Evolutionary conservation across 2,797 vertebrate genomes (phyloP).

Genomic region (Cryptoblepharus egeriae): DNA sequence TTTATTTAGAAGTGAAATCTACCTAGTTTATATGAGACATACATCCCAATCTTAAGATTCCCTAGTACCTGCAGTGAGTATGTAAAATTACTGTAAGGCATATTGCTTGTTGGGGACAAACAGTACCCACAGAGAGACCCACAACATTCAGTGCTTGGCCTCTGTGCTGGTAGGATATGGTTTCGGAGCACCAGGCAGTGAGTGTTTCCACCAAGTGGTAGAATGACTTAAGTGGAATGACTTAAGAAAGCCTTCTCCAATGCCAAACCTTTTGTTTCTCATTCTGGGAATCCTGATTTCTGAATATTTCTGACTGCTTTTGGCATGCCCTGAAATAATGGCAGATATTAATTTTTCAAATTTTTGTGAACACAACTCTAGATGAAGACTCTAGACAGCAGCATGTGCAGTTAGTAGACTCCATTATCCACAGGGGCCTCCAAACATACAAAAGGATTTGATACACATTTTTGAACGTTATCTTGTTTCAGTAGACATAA

Average conservation of each 20-base stretch:
- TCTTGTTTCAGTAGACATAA: background rate
- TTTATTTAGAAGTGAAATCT: background rate
- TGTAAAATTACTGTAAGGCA: no score
- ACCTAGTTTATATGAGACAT: background rate
- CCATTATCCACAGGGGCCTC: background rate
- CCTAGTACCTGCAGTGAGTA: no score
- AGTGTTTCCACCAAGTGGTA: no score
- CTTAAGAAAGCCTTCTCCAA: no score
- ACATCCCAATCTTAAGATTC: no score
- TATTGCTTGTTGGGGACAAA: no score
- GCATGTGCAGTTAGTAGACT: background rate
- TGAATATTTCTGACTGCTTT: background rate
- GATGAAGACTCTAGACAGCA: background rate
- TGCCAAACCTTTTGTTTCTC: background rate
- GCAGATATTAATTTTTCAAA: background rate
- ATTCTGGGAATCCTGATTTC: background rate
- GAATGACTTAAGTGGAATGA: no score
- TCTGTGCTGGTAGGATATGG: no score
- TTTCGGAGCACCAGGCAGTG: no score
- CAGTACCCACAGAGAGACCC: no score
- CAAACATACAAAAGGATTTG: background rate
- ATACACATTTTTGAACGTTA: background rate
- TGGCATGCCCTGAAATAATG: background rate
- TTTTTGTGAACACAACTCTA: background rate
- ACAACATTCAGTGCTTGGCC: no score